Evolutionary conservation across 2,888 invertebrate species (phyloP), one percentile per base, ranked within the genome.

Genomic region (Alloscopus bannaensis): DNA sequence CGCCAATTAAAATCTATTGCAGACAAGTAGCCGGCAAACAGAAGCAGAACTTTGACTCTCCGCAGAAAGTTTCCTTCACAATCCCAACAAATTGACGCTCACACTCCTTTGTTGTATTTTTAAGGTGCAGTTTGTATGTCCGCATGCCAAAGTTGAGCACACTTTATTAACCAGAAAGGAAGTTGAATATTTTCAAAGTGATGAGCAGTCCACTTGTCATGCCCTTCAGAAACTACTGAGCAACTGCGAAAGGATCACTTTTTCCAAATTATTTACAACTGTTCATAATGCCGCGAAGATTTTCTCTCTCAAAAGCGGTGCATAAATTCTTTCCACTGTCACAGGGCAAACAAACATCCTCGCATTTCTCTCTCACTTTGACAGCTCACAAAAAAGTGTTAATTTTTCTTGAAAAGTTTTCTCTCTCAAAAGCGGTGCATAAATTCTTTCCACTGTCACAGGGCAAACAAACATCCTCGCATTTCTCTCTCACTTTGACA

Each of bases 271-370:
- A 31, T 26, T 16, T 60, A 45, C 29, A 62, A 31, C 52, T 71
- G 73, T 47, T n/a, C n/a, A n/a, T n/a, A n/a, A n/a, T n/a, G 3
- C 50, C 31, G 70, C 31, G 28, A n/a, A n/a, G 66, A 68, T 68
- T 75, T 75, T 75, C 75, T 73, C 64, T 55, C 26, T 40, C 31
- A 62, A 73, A 75, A 22, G 45, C 52, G 50, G 57, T 72, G 64
- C 42, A 64, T 22, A 36, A 26, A n/a, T n/a, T n/a, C n/a, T 71
- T 71, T n/a, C 22, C 60, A 70, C 70, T 71, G 62, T 71, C 71
- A 71, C 71, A 47, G 52, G n/a, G 42, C 57, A 40, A 69, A 40
- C 22, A 36, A 11, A 45, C 20, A 28, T 13, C 6, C 36, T 8
- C 36, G 36, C 36, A 36, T 6, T 13, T 36, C 29, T 50, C 26